Evolutionary conservation across 1,140 invertebrate genomes (phyloP), one percentile per base, ranked within the genome.

Genomic region (Pseudomyrmex concolor): DNA sequence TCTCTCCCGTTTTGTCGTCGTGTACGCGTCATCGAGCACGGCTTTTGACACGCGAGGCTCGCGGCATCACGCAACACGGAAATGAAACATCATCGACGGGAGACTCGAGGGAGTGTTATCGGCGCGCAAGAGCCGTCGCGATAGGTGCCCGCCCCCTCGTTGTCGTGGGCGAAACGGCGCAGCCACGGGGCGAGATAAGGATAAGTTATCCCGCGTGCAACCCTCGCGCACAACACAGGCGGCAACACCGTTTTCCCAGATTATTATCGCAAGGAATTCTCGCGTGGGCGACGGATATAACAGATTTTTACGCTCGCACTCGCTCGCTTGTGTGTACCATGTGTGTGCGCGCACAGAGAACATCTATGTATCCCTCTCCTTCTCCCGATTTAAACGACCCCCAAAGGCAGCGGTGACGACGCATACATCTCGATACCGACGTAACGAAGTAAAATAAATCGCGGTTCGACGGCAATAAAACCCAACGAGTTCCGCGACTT

Each of bases 11-110:
- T 34, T 34, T 34, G 34, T 34, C 5, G 5, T 34, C 34, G 34
- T 34, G 45, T 51, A 17, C 5, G 54, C 70, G 51, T 63, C 64
- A 17, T 2, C 13, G 9, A 72, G 25, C 59, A 34, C 76, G 19
- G 50, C 80, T 83, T 77, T 84, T 55, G 81, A 71, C 72, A 68
- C 66, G 64, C 64, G 51, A 78, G 34, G 19, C 51, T 84, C 82
- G 45, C 68, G 72, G 48, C 62, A 54, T 85, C 85, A 85, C 74
- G 74, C 84, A 81, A 87, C 85, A 54, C 84, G 89, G 88, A 90
- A 91, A 91, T 91, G 88, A 86, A 91, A 90, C 88, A 77, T 91
- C 90, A 89, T 88, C 59, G 85, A 66, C 83, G 85, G 68, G 54
- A 63, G 82, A 70, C 84, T 82, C 62, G 74, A 84, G 83, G 88